A percentile compares a stretch with the other conserved stretches of the same genome.
Evolutionary conservation across 2,888 invertebrate genomes (phyloP).

Genomic region (Pardosa pseudoannulata): DNA sequence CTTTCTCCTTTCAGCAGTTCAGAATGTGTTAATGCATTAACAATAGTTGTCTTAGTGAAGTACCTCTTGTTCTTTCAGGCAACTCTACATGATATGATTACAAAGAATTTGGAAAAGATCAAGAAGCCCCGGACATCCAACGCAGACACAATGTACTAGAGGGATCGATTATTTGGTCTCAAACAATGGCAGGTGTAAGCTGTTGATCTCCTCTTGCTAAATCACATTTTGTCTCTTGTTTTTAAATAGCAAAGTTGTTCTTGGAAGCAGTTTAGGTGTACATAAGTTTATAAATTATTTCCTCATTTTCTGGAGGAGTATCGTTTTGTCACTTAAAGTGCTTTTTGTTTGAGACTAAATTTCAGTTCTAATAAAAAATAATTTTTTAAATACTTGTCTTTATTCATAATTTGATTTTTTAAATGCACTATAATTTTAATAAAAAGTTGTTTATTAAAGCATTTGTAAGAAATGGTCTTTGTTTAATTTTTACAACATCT

Average conservation of each 20-base stretch:
- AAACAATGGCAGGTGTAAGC: too few relatives aligned
- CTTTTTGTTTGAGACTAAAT: conserved; percentile 56
- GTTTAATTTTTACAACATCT: too few relatives aligned
- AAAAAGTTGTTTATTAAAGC: too few relatives aligned
- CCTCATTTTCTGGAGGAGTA: conserved; percentile 20
- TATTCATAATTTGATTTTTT: too few relatives aligned
- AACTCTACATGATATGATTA: conserved; percentile 96
- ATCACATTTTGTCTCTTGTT: neutral
- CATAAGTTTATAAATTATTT: conserved; percentile 49
- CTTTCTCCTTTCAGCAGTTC: too few relatives aligned
- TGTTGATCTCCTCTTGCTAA: too few relatives aligned
- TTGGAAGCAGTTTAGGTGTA: conserved; percentile 24
- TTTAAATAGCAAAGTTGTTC: neutral
- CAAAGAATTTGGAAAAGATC: conserved; percentile 98
- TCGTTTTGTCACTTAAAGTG: neutral
- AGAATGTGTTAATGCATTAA: too few relatives aligned
- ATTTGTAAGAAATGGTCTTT: too few relatives aligned
- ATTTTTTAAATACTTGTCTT: conserved; percentile 41
- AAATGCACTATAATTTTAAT: too few relatives aligned
- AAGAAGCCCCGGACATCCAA: conserved; percentile 97
- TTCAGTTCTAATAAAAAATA: conserved; percentile 61
- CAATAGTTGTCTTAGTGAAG: too few relatives aligned
- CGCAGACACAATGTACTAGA: conserved; percentile 77
- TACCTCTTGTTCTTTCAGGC: too few relatives aligned
- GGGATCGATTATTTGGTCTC: conserved; percentile 40